Conservation (phyloP, 2,113 vertebrate genomes). For the Globicephala melas region DNA sequence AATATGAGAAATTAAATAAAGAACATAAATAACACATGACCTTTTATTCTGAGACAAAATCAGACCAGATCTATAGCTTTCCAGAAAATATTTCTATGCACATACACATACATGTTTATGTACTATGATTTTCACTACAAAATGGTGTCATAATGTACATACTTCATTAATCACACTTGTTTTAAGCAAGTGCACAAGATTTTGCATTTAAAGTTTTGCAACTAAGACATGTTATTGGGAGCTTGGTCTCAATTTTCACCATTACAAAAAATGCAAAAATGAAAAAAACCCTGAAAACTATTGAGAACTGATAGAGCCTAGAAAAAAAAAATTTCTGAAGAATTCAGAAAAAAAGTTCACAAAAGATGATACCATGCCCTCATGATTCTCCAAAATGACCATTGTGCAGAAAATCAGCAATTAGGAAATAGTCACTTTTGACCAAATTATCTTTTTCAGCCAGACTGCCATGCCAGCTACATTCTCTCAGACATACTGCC, state of each 20-base stretch:
- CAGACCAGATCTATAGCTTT: background rate
- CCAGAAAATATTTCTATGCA: accelerated
- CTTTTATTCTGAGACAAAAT: background rate
- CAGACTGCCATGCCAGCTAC: accelerated
- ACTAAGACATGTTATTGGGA: background rate
- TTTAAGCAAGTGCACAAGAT: background rate
- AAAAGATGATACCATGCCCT: background rate
- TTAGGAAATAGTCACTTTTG: background rate
- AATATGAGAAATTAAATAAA: background rate
- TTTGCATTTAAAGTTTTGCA: background rate
- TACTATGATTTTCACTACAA: background rate
- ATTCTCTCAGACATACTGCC: accelerated
- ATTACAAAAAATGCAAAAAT: background rate
- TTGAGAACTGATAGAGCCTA: background rate
- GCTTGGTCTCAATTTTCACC: background rate
- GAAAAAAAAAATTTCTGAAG: background rate
- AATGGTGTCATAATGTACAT: accelerated
- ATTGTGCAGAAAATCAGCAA: background rate
- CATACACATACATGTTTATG: accelerated
- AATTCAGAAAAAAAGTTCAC: background rate
- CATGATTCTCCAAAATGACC: background rate
- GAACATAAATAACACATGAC: accelerated
- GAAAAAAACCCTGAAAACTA: background rate
- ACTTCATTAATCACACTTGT: background rate
- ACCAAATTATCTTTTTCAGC: background rate